A percentile compares a stretch with the other conserved stretches of the same genome.
Conservation (phyloP, 2,888 invertebrate genomes). For the Poecilobothrus nobilitatus region DNA sequence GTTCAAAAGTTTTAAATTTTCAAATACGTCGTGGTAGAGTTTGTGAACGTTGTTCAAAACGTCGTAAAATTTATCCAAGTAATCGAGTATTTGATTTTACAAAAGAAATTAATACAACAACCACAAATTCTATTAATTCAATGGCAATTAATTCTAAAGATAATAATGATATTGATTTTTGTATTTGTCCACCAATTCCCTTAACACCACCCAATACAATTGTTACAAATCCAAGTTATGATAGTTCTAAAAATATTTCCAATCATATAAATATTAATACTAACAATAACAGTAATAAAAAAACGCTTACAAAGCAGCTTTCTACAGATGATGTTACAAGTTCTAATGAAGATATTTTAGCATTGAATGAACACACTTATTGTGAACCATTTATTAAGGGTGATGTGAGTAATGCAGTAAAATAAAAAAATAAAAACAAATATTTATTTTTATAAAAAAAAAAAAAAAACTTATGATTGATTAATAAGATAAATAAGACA, state of each 20-base stretch:
- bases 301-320: conserved; percentile 25
- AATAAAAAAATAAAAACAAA: not conserved
- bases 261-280: conserved; percentile 16
- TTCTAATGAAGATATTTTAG: conserved; percentile 33
- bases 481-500: too few relatives aligned
- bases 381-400: conserved; percentile 38
- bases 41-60: conserved; percentile 40
- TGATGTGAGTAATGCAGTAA: conserved; percentile 36
- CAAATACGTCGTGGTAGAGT: conserved; percentile 35
- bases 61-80: conserved; percentile 38
- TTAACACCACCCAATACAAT: not conserved
- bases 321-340: conserved; percentile 25
- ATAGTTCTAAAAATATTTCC: not conserved
- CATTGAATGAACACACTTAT: conserved; percentile 41
- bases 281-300: conserved; percentile 21
- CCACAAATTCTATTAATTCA: not conserved
- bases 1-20: conserved; percentile 38
- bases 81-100: conserved; percentile 40
- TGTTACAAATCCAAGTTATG: conserved; percentile 17
- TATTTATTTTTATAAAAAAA: too few relatives aligned
- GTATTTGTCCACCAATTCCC: conserved; percentile 29
- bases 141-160: too few relatives aligned
- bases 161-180: conserved; percentile 31
- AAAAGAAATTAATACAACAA: conserved; percentile 32
- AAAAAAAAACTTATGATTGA: too few relatives aligned